Evolutionary conservation across 2,888 invertebrate species (phyloP), one percentile per base, ranked within the genome.

Genomic region (Pachliopta kotzebuea): DNA sequence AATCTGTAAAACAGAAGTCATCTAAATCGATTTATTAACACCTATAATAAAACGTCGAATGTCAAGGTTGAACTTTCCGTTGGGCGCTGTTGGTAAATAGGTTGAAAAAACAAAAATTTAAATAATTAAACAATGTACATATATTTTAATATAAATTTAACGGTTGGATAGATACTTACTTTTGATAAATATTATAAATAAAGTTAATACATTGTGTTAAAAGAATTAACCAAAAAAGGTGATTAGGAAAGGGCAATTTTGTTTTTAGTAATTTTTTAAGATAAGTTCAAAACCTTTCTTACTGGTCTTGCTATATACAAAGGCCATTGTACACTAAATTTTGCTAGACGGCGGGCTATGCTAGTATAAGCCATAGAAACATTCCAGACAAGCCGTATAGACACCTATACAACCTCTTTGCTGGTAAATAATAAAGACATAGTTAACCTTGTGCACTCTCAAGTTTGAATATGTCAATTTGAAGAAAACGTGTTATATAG

Each of bases 401-500:
- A 65, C 53, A 60, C 56, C 45, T 60, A 57, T 60, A 60, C 42
- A 64, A 60, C 60, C 52, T 60, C 60, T 20, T 60, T 49, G 23
- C 20, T 23, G 23, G 52, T 23, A 61, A 57, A 61, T 60, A 56
- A 60, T 60, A 60, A 65, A 65, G 56, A 57, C 45, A 53, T 60
- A 42, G 52, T 60, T 50, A 18, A 60, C 56, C 56, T 56, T 52
- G 64, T 60, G 52, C 20, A 53, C 37, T 24, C 52, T 65, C 56
- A 53, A 31, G 17, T 42, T n/a, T 20, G 21, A n/a, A 45, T 37
- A 37, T 14, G 8, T 6, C 9, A 14, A 45, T 45, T 4, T n/a
- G 4, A 45, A n/a, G 18, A 45, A 45, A 45, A 45, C 18, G 18
- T 42, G 4, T 18, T 42, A 2, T 17, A 42, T 4, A 9, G 17